Evolutionary conservation across 1,140 invertebrate species (phyloP), one percentile per base, ranked within the genome.

Genomic region (Leptopilina clavipes): DNA sequence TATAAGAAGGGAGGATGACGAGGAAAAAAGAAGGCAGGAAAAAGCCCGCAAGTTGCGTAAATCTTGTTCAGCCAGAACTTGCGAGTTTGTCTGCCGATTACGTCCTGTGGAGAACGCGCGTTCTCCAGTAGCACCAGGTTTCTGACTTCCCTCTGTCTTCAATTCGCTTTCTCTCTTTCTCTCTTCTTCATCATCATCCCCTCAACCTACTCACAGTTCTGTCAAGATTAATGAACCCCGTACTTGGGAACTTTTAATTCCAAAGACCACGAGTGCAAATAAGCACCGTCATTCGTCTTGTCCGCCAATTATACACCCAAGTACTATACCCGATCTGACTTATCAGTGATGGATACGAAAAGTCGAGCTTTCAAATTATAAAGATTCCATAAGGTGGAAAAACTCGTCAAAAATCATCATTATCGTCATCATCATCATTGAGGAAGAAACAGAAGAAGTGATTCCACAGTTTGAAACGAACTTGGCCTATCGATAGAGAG

Each of bases 161-260:
- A 31, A 31, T 80, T 65, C 73, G 70, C 77, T 83, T 70, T 79
- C 72, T 82, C 81, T 77, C 79, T 75, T 70, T 76, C 71, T 59
- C 76, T 72, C 76, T 17, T 75, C 73, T 75, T 78, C 80, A 77
- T 70, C 76, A 19, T 14, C 82, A 81, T 79, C 78, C 80, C 85
- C 76, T 85, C 81, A 82, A 81, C 80, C 79, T 31, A 31, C 25
- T 81, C 76, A 75, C 70, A 76, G 73, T 65, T 80, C 76, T 54
- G 43, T 70, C 56, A 83, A 87, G 85, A 87, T 87, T 87, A 87
- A 87, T 86, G 85, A 87, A 82, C 84, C 74, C 80, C 82, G 83
- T 83, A 87, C 85, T 88, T 84, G 83, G 83, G 84, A 81, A 89
- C 84, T 89, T 89, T 89, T 88, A 88, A 89, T 89, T 88, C 86